Conservation (phyloP, 2,797 vertebrate genomes). For the Clarias pachynema region DNA sequence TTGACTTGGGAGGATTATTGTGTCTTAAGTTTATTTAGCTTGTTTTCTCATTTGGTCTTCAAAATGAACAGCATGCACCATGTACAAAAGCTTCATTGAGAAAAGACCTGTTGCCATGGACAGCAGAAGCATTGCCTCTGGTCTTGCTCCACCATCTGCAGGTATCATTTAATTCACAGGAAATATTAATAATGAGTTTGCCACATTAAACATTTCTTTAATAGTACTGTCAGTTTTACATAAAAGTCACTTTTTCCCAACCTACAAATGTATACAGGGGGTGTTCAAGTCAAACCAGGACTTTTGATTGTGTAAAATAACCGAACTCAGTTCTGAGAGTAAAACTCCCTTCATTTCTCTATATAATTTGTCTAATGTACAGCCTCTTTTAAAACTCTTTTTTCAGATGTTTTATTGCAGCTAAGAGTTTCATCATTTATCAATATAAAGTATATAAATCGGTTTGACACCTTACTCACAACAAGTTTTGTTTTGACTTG, state of each 20-base stretch:
- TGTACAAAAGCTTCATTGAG: constrained; percentile 78
- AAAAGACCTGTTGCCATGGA: constrained; percentile 77
- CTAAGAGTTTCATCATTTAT: too few relatives aligned
- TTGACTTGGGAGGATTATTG: background rate
- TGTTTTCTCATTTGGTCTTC: background rate
- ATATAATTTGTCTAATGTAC: too few relatives aligned
- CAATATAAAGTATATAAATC: too few relatives aligned
- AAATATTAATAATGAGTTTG: background rate
- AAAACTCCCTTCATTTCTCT: too few relatives aligned
- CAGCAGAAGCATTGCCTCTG: constrained; percentile 74
- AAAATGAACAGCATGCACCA: constrained; percentile 73
- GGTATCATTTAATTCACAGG: constrained; percentile 58
- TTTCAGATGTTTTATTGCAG: too few relatives aligned
- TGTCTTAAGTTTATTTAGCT: background rate
- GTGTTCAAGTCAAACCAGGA: too few relatives aligned
- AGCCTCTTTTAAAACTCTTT: too few relatives aligned
- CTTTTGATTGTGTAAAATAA: too few relatives aligned
- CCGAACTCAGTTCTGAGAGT: too few relatives aligned
- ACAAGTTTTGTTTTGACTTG: too few relatives aligned
- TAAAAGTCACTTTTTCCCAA: background rate
- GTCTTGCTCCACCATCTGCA: constrained; percentile 78
- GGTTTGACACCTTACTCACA: too few relatives aligned
- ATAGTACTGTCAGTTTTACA: background rate
- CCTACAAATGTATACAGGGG: background rate
- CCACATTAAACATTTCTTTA: background rate